These are phyloP conservation scores for Ennomos erosarius DNA, from an alignment of 2,888 invertebrate species.

Conservation along the genomic window DNA sequence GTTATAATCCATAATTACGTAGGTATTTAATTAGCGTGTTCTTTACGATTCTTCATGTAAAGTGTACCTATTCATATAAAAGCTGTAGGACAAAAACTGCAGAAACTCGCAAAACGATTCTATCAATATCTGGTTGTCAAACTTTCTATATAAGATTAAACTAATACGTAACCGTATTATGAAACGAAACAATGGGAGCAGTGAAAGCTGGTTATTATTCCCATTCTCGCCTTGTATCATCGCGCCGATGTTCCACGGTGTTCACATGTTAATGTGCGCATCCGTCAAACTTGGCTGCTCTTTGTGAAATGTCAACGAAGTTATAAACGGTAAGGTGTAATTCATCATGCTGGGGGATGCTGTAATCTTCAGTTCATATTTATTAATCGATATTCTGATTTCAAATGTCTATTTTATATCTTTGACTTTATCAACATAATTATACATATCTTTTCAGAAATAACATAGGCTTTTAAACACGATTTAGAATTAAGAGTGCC, in stretches of 20 bases:
- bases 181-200: slow-evolving; percentile 65
- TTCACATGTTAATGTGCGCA: slow-evolving; percentile 26
- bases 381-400: slow-evolving; percentile 6
- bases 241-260: slow-evolving; percentile 21
- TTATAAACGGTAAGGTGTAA: slow-evolving; percentile 19
- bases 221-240: slow-evolving; percentile 46
- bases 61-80: slow-evolving; percentile 16
- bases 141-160: slow-evolving; percentile 71
- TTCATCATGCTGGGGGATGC: slow-evolving; percentile 12
- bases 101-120: slow-evolving; percentile 7
- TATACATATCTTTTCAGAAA: too few relatives aligned
- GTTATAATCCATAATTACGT: slow-evolving; percentile 23
- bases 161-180: slow-evolving; percentile 63
- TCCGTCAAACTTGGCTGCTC: slow-evolving; percentile 31
- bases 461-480: too few relatives aligned
- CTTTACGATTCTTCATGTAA: slow-evolving; percentile 18
- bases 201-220: slow-evolving; percentile 63
- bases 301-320: slow-evolving; percentile 24
- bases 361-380: slow-evolving; percentile 6
- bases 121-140: slow-evolving; percentile 52
- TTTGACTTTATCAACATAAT: background rate
- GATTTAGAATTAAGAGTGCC: too few relatives aligned
- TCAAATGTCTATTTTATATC: background rate
- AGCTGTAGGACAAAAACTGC: background rate
- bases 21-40: slow-evolving; percentile 28